Conservation (phyloP, 1,140 invertebrate genomes). For the Zaprionus africanus region DNA sequence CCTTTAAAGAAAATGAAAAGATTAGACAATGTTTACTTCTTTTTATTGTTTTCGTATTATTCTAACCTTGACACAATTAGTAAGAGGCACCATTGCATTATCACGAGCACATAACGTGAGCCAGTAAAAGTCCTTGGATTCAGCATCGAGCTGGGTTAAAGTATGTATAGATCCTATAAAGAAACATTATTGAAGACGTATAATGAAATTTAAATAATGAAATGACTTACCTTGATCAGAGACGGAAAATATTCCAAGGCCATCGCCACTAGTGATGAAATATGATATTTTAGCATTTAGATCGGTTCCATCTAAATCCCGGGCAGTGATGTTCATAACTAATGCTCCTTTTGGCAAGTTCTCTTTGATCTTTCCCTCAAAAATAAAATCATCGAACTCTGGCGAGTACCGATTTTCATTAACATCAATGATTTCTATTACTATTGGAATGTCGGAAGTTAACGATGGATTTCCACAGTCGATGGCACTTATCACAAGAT, state of each 20-base stretch:
- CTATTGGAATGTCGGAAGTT: conserved; percentile 90
- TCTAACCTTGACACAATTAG: conserved; percentile 91
- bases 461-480: conserved; percentile 91
- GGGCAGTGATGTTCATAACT: conserved; percentile 91
- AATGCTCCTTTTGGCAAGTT: conserved; percentile 90
- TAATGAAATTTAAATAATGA: not conserved
- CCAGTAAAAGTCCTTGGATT: conserved; percentile 95
- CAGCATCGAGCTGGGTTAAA: conserved; percentile 92
- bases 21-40: not conserved
- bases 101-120: conserved; percentile 96
- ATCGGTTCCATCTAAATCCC: conserved; percentile 91
- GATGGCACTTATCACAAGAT: conserved; percentile 91
- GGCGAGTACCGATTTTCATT: conserved; percentile 96
- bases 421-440: conserved; percentile 96
- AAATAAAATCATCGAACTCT: conserved; percentile 92
- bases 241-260: conserved; percentile 95
- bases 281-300: conserved; percentile 93
- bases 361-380: conserved; percentile 89
- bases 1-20: conserved; percentile 85
- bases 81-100: conserved; percentile 93
- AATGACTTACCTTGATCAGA: conserved; percentile 92
- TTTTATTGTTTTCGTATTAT: conserved; percentile 2
- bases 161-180: conserved; percentile 93
- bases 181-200: conserved; percentile 20
- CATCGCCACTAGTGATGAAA: conserved; percentile 94